phyloP scores from a whole-genome alignment of 2,113 vertebrate genomes.

The Heteronetta atricapilla region DNA sequence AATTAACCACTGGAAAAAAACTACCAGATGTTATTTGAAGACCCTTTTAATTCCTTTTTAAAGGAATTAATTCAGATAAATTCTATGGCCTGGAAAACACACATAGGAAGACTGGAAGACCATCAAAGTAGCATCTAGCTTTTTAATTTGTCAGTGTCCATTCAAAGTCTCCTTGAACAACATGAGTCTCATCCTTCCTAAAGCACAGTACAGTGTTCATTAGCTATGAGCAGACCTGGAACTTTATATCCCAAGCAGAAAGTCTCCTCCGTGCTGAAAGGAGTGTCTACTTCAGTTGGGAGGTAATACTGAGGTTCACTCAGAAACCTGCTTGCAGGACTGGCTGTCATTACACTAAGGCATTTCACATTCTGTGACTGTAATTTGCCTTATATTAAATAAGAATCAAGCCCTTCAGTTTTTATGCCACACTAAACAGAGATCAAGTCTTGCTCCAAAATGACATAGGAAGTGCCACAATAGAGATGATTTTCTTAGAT shows the following conservation, averaged over 20 bases:
- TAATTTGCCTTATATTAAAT: not conserved
- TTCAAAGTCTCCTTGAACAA: not conserved
- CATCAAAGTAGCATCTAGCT: not conserved
- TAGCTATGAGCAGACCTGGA: not conserved
- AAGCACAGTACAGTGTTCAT: not conserved
- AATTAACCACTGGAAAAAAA: not conserved
- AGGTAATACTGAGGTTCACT: not conserved
- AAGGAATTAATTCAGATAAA: not conserved
- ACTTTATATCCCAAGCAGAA: not conserved
- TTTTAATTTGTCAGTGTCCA: not conserved
- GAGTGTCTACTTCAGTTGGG: not conserved
- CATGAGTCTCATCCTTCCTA: not conserved
- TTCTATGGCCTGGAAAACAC: not conserved
- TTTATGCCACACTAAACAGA: not conserved
- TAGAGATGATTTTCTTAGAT: accelerated
- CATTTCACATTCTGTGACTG: not conserved
- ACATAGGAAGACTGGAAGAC: not conserved
- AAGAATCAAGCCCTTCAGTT: not conserved
- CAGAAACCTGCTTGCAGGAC: not conserved
- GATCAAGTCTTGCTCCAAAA: not conserved
- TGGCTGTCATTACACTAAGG: not conserved
- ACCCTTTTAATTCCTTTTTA: not conserved
- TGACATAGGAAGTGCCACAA: not conserved
- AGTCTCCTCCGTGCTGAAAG: not conserved
- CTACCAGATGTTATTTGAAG: not conserved